Conservation (phyloP, 2,888 invertebrate genomes). For the Bhutanitis thaidina region DNA sequence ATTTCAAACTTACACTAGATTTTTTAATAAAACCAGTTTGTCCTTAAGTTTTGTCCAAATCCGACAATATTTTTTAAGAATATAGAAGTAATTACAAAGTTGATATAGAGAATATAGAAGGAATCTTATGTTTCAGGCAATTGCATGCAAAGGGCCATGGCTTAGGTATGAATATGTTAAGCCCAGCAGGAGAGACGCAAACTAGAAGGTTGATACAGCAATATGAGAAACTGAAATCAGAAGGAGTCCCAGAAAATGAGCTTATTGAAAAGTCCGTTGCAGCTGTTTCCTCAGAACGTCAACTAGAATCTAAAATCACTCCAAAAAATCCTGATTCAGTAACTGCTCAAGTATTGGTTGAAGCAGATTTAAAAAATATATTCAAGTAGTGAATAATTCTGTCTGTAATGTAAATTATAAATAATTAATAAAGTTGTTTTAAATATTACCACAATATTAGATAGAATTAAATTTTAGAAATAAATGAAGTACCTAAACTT, state of each 20-base stretch:
- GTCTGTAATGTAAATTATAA: too few relatives aligned
- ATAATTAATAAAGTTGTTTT: too few relatives aligned
- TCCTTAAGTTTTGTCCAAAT: too few relatives aligned
- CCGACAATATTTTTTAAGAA: too few relatives aligned
- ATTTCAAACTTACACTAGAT: too few relatives aligned
- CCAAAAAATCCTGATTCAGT: slow-evolving; percentile 46
- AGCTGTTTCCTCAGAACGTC: slow-evolving; percentile 43
- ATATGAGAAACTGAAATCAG: slow-evolving; percentile 79
- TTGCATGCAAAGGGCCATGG: slow-evolving; percentile 82
- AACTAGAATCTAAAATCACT: slow-evolving; percentile 28
- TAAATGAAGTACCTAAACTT: too few relatives aligned
- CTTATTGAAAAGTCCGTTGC: slow-evolving; percentile 57
- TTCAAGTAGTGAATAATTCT: slow-evolving; percentile 33
- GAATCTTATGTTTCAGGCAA: slow-evolving; percentile 69
- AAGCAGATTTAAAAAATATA: slow-evolving; percentile 31
- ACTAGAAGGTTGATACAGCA: slow-evolving; percentile 82
- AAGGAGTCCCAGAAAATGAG: slow-evolving; percentile 76
- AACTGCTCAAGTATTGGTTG: slow-evolving; percentile 47
- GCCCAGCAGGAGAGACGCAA: slow-evolving; percentile 69
- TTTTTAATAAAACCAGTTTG: too few relatives aligned
- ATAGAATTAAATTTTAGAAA: too few relatives aligned
- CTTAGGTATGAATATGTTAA: slow-evolving; percentile 77
- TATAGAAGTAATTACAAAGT: too few relatives aligned
- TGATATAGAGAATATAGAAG: too few relatives aligned
- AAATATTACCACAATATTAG: too few relatives aligned